These are phyloP conservation scores for Hipposideros larvatus DNA, from an alignment of 2,797 vertebrate genomes.

Conservation along the genomic window DNA sequence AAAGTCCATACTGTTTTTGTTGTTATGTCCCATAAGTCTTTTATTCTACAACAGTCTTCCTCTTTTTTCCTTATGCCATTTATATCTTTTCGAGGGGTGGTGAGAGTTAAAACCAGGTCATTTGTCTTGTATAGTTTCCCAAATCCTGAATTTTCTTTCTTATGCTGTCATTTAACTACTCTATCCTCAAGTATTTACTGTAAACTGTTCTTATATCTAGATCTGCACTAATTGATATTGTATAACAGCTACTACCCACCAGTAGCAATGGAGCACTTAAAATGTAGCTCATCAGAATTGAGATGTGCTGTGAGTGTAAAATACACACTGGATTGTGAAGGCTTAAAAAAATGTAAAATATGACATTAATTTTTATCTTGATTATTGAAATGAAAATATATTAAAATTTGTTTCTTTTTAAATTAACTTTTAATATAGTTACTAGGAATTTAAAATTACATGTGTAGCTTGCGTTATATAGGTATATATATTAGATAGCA, in stretches of 20 bases:
- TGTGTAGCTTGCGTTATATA: background rate
- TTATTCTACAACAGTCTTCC: background rate
- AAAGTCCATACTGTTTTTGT: background rate
- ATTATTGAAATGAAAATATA: background rate
- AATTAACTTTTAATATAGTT: background rate
- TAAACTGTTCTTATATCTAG: background rate
- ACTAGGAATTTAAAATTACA: background rate
- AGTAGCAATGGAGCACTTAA: background rate
- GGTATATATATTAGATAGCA: background rate
- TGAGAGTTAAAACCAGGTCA: background rate
- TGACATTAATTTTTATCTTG: background rate
- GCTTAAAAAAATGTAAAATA: background rate
- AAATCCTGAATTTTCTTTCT: background rate
- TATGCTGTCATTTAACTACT: background rate
- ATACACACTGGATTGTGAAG: background rate
- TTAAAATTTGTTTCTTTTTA: conserved; percentile 22
- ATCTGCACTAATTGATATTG: background rate
- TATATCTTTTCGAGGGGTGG: background rate
- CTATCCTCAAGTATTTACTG: background rate
- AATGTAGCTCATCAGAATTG: background rate
- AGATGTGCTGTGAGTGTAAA: background rate
- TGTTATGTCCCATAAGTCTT: background rate
- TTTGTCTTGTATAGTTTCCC: background rate
- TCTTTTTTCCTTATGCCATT: background rate
- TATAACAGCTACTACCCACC: background rate